Evolutionary conservation across 2,888 invertebrate genomes (phyloP), one percentile per base, ranked within the genome.

Genomic region (Diloba caeruleocephala): DNA sequence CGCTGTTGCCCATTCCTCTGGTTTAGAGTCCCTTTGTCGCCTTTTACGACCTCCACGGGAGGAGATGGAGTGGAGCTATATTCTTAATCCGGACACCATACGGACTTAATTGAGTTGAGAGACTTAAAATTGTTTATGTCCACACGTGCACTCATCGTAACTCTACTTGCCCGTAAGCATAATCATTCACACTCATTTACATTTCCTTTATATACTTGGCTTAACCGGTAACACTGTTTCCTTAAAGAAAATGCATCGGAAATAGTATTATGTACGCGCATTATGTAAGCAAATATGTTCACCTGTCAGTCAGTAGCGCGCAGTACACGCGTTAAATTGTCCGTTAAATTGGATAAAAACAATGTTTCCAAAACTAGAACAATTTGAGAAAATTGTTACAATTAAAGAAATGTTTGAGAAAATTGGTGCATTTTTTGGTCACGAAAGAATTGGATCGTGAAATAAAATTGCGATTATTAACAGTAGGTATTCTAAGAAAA

Each of bases 261-360:
- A 64, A 53, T n/a, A 12, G 7, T 4, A 4, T 51, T 43, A 23
- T 19, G 12, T 25, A 29, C 28, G 29, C 8, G n/a, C 39, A 9
- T 58, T 64, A 64, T 48, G 64, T 58, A 58, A 58, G 53, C 13
- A 41, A 26, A 31, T 41, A 2, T 0, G 12, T 39, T n/a, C 9
- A 38, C 37, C n/a, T 21, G 21, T 4, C 5, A 2, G 32, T 42
- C 52, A 62, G 64, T 62, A 8, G 23, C 23, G 17, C 8, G 2
- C 38, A 15, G 14, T 23, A 45, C 64, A 61, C 61, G 61, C 57
- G 28, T 41, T 36, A 15, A 31, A 17, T 17, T 15, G 49, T 25
- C 14, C 10, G 12, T 21, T 13, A 29, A 37, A 31, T 2, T 19
- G 1, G 25, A 2, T n/a, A 23, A 14, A 21, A 31, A 19, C n/a